Base-by-base conservation (phyloP, 2,888 invertebrate genomes). In the Maniola hyperantus region DNA sequence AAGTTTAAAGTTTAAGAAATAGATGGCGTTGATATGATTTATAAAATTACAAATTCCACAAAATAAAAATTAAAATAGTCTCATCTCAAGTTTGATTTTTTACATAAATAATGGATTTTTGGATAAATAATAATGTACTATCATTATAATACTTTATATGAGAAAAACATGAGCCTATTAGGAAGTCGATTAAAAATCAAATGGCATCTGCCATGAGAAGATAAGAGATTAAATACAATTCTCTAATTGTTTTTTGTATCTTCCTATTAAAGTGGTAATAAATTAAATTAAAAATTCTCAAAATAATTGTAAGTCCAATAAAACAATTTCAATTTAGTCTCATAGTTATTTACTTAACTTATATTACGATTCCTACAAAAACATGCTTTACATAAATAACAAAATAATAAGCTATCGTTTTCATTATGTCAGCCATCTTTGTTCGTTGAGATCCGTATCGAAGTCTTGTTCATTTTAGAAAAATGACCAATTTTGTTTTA, bases 301-400 rank as follows among this genome's bases (percentile, higher is more conserved):
- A 51, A 33, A 51, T 8, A 59, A 0, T 44, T 11, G 7, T 4
- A 10, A 20, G 15, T 13, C 53, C 59, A 67, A 62, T 64, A 64
- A 65, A 68, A 64, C 8, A 58, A 54, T 10, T 5, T 15, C 20
- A n/a, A 5, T 20, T 13, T 51, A 15, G 72, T 74, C 73, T 74
- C 74, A 75, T 72, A 71, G 66, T 68, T 61, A 55, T 76, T 72
- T 75, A 72, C 62, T 73, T 73, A 42, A 65, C 51, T 63, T 57
- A 64, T 59, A 61, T 59, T 57, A 72, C 73, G 71, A 76, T 75
- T 76, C 74, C 71, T 78, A 74, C 72, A 72, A 74, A 69, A 36
- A 61, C 69, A 70, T 68, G 71, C 70, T 69, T 72, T 65, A 67
- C 67, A 65, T 68, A 51, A 68, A 48, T 64, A 64, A 65, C 65